Conservation (phyloP, 2,113 vertebrate genomes). For the Podilymbus podiceps region DNA sequence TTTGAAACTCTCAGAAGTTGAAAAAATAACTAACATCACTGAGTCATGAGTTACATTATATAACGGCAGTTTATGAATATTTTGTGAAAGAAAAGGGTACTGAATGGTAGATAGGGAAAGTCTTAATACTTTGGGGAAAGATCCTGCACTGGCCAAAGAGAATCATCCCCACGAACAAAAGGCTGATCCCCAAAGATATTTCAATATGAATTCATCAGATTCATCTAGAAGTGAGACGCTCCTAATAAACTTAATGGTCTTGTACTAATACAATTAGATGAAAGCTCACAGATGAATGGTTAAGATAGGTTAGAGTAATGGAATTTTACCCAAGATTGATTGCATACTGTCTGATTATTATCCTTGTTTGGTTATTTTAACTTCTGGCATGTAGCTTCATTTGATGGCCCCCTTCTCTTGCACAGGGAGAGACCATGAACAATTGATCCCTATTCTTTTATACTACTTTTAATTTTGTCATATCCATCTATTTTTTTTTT, state of each 20-base stretch:
- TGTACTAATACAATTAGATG: not conserved
- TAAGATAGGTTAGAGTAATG: not conserved
- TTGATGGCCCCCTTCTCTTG: not conserved
- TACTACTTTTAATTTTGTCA: not conserved
- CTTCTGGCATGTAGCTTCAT: not conserved
- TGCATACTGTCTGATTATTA: not conserved
- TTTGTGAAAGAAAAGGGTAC: not conserved
- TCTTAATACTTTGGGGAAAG: not conserved
- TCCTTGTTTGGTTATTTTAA: not conserved
- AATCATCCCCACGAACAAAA: not conserved
- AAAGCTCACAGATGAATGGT: not conserved
- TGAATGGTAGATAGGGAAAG: not conserved
- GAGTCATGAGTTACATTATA: not conserved
- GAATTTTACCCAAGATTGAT: not conserved
- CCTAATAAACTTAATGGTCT: not conserved
- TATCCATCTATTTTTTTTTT: not conserved
- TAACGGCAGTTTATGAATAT: not conserved
- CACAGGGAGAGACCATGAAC: fast-evolving
- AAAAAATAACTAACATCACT: not conserved
- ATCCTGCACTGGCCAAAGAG: not conserved
- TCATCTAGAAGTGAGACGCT: not conserved
- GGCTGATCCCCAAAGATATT: not conserved
- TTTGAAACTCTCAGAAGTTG: not conserved
- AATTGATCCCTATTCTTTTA: not conserved
- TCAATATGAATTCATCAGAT: not conserved